These are phyloP conservation scores for Arctocebus calabarensis DNA, from an alignment of 2,797 vertebrate genomes.

Conservation along the genomic window DNA sequence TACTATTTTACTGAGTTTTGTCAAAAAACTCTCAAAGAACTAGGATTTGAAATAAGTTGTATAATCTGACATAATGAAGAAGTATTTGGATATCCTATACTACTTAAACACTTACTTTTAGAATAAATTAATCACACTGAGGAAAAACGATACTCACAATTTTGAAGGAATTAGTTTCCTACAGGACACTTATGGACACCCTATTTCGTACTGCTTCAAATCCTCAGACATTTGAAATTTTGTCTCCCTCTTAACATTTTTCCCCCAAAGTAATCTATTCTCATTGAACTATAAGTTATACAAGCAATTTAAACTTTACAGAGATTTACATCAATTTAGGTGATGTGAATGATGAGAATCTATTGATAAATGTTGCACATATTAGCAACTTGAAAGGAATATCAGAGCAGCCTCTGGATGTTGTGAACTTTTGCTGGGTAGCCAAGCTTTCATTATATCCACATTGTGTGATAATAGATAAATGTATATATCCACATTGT, in stretches of 20 bases:
- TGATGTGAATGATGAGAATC: background rate
- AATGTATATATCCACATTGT: background rate
- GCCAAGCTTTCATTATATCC: background rate
- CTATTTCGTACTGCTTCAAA: background rate
- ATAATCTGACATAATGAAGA: background rate
- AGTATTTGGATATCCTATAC: background rate
- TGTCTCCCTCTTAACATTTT: background rate
- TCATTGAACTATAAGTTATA: background rate
- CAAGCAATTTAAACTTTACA: background rate
- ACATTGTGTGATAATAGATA: background rate
- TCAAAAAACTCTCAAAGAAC: background rate
- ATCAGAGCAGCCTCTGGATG: no score
- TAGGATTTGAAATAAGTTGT: background rate
- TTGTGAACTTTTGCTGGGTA: accelerated
- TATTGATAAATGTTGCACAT: background rate
- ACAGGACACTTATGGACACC: background rate
- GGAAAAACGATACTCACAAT: background rate
- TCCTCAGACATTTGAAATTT: background rate
- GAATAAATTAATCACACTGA: background rate
- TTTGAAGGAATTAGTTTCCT: background rate
- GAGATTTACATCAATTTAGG: background rate
- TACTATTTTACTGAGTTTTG: accelerated
- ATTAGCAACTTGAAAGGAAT: background rate
- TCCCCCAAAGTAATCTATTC: background rate
- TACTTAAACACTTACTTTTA: background rate